Conservation (phyloP, 2,113 vertebrate species). For the Sitta europaea region DNA sequence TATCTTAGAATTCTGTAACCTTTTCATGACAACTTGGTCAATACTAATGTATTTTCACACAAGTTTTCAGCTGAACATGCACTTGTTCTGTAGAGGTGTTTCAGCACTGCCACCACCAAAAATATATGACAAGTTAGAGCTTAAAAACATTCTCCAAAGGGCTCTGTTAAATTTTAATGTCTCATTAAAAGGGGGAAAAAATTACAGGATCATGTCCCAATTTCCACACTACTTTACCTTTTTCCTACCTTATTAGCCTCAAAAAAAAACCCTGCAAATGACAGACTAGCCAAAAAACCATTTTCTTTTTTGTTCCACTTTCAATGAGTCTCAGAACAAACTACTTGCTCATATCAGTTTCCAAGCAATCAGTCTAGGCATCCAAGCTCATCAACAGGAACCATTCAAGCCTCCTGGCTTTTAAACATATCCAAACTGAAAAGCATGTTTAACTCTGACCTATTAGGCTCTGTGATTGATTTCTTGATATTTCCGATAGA, state of each 20-base stretch:
- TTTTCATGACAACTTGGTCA: background rate
- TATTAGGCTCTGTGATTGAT: background rate
- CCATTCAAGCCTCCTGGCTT: background rate
- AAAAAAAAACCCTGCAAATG: background rate
- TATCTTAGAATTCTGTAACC: background rate
- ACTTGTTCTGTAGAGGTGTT: background rate
- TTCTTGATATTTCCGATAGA: background rate
- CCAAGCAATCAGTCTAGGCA: background rate
- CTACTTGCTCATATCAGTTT: background rate
- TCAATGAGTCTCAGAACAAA: background rate
- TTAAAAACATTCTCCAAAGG: background rate
- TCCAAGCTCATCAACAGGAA: background rate
- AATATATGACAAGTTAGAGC: background rate
- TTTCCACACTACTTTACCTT: background rate
- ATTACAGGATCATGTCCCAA: background rate
- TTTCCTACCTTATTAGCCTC: background rate
- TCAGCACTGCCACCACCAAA: background rate
- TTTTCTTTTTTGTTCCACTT: background rate
- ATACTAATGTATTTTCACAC: background rate
- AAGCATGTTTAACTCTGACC: background rate
- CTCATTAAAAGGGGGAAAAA: background rate
- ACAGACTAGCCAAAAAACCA: background rate
- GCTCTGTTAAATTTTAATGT: background rate
- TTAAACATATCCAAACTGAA: background rate
- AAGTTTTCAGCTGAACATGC: background rate